A percentile compares a stretch with the other conserved stretches of the same genome.
Evolutionary conservation across 2,797 vertebrate genomes (phyloP).

Genomic region (Oryzias sinensis): DNA sequence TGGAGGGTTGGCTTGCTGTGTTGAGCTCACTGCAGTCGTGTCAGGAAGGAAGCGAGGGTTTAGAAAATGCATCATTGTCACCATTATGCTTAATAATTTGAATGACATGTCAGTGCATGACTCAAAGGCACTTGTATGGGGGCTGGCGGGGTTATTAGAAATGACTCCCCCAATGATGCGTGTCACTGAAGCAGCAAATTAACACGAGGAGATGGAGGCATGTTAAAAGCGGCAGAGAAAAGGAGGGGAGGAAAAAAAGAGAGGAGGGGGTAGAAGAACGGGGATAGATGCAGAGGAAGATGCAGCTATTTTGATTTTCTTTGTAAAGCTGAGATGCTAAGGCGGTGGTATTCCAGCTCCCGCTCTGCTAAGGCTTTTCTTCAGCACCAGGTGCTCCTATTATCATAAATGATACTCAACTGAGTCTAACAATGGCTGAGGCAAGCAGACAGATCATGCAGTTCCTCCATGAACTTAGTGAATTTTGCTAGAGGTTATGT

Average conservation of each 20-base stretch:
- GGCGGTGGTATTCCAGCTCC: slow-evolving; percentile 53
- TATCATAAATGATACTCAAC: slow-evolving; percentile 68
- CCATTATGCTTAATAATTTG: slow-evolving; percentile 78
- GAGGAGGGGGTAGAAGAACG: slow-evolving; percentile 21
- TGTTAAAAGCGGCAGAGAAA: slow-evolving; percentile 57
- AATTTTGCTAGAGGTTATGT: slow-evolving; percentile 42
- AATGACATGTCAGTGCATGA: slow-evolving; percentile 66
- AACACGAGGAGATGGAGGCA: slow-evolving; percentile 76
- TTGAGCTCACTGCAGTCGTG: slow-evolving; percentile 48
- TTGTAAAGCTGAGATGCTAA: slow-evolving; percentile 52
- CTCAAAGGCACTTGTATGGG: slow-evolving; percentile 68
- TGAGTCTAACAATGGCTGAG: slow-evolving; percentile 56
- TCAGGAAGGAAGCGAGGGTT: slow-evolving; percentile 57
- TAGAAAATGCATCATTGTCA: slow-evolving; percentile 67
- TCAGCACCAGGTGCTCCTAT: slow-evolving; percentile 59
- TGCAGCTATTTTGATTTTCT: slow-evolving; percentile 62
- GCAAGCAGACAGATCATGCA: slow-evolving; percentile 55
- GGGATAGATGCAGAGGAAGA: slow-evolving; percentile 52
- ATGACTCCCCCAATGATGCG: slow-evolving; percentile 77
- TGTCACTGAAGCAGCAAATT: slow-evolving; percentile 88
- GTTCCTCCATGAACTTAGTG: slow-evolving; percentile 42
- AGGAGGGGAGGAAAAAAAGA: slow-evolving; percentile 22
- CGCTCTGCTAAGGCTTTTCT: slow-evolving; percentile 51
- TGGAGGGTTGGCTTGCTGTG: slow-evolving; percentile 26
- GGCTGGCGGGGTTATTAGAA: slow-evolving; percentile 75